Percentiles rank a stretch among this genome's conserved stretches.
Conservation (phyloP, 2,113 vertebrate genomes). For the Lophotis ruficrista region DNA sequence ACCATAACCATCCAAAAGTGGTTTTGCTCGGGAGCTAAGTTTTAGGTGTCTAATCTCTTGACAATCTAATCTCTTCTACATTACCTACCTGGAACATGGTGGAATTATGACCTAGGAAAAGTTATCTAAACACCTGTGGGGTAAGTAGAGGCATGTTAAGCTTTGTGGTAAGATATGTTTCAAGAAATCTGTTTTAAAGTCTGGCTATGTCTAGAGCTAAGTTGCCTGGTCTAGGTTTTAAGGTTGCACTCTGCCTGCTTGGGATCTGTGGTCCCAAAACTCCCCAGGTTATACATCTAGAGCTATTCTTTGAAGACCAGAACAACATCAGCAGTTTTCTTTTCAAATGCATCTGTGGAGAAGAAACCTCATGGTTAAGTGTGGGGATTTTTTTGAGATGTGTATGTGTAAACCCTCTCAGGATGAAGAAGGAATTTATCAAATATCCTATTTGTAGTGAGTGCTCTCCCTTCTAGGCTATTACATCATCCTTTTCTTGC, state of each 20-base stretch:
- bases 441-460: not conserved
- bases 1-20: not conserved
- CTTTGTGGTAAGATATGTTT: not conserved
- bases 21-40: not conserved
- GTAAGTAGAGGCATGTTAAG: not conserved
- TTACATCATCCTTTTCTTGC: not conserved
- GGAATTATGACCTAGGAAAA: not conserved
- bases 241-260: not conserved
- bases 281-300: not conserved
- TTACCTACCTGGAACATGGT: not conserved
- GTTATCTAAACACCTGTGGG: not conserved
- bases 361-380: not conserved
- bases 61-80: not conserved
- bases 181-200: not conserved
- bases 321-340: not conserved
- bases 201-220: not conserved
- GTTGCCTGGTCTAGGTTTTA: not conserved
- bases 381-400: not conserved
- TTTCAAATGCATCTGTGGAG: not conserved
- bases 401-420: not conserved
- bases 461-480: not conserved
- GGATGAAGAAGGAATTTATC: not conserved
- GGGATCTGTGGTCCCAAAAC: not conserved
- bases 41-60: not conserved
- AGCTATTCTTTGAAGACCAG: not conserved